phyloP scores from a whole-genome alignment of 2,797 vertebrate genomes.

The Anniella stebbinsi region DNA sequence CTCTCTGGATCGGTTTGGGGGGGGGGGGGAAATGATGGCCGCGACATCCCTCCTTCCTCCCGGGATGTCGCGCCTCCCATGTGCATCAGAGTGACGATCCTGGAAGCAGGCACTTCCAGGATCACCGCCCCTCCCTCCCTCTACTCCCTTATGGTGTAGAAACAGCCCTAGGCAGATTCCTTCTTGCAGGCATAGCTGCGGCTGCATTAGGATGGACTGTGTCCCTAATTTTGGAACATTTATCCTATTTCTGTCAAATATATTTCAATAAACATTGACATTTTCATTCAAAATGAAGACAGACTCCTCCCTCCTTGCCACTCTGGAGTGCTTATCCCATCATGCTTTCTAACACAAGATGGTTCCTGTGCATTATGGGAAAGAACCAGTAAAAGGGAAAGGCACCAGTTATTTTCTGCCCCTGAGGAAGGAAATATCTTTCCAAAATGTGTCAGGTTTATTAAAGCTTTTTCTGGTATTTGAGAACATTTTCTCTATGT shows the following conservation, averaged over 20 bases:
- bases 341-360: not conserved
- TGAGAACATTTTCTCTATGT: not conserved
- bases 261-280: not conserved
- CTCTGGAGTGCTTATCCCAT: not conserved
- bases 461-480: not conserved
- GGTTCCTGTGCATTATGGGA: not conserved
- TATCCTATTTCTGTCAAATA: not conserved
- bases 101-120: too few species aligned
- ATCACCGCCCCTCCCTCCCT: too few species aligned
- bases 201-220: not conserved
- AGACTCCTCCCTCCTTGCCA: not conserved
- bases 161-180: not conserved
- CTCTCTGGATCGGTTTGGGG: too few species aligned
- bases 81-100: too few species aligned
- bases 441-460: too few species aligned
- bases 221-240: not conserved
- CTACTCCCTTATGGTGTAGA: too few species aligned
- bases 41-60: too few species aligned
- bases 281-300: not conserved
- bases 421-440: too few species aligned
- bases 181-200: not conserved
- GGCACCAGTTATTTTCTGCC: too few species aligned
- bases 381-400: too few species aligned
- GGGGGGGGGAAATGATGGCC: too few species aligned
- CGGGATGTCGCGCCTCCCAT: too few species aligned